phyloP scores from a whole-genome alignment of 1,140 invertebrate genomes.

The Colletes latitarsis region DNA sequence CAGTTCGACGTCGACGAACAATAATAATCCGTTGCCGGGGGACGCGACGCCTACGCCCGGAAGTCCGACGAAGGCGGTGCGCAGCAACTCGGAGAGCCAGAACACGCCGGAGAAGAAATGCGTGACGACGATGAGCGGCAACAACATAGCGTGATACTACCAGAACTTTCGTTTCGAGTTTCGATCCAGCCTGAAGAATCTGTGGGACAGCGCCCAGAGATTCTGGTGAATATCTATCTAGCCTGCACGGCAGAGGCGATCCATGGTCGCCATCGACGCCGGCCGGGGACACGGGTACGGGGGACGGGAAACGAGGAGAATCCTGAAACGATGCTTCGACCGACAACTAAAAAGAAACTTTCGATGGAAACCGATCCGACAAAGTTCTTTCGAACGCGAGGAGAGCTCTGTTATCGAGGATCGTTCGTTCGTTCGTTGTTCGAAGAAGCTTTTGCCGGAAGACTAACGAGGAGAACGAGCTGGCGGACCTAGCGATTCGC shows the following conservation, averaged over 20 bases:
- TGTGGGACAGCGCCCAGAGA: constrained; percentile 76
- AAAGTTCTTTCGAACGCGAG: too few species aligned
- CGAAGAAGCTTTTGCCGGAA: too few species aligned
- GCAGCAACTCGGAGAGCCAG: constrained; percentile 83
- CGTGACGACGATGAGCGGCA: constrained; percentile 85
- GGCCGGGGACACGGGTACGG: too few species aligned
- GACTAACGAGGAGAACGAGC: too few species aligned
- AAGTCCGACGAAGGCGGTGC: constrained; percentile 81
- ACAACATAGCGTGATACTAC: constrained; percentile 85
- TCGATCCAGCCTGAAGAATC: constrained; percentile 73
- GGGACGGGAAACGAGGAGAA: not conserved
- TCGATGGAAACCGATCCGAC: not conserved
- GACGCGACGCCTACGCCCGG: constrained; percentile 75
- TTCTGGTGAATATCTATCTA: constrained; percentile 67
- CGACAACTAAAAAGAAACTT: not conserved
- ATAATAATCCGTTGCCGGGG: constrained; percentile 81
- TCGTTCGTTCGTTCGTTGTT: too few species aligned
- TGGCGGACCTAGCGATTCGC: not conserved
- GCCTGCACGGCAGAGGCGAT: not conserved
- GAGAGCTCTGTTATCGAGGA: too few species aligned
- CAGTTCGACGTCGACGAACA: constrained; percentile 83
- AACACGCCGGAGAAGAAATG: constrained; percentile 82
- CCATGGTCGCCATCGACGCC: constrained; percentile 5
- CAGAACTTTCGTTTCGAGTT: constrained; percentile 78
- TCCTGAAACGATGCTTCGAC: not conserved